These are phyloP conservation scores for Mus spicilegus DNA, from an alignment of 2,113 vertebrate genomes.

Conservation along the genomic window DNA sequence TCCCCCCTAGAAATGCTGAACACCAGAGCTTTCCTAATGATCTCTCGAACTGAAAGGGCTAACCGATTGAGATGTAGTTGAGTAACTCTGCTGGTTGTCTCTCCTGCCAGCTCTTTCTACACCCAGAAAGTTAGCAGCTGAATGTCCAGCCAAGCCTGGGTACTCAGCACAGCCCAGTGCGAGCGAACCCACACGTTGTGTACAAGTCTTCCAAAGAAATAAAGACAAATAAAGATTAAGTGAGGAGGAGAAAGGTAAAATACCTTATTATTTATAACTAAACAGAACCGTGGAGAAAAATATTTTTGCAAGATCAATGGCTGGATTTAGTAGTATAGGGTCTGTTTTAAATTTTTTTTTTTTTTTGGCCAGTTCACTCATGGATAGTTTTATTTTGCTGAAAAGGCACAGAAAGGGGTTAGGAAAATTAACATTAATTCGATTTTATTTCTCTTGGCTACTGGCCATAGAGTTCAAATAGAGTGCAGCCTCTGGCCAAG, in stretches of 20 bases:
- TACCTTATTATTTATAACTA: conserved; percentile 60
- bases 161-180: neutral
- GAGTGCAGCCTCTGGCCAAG: conserved; percentile 84
- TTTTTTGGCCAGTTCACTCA: conserved; percentile 78
- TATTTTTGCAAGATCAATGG: conserved; percentile 71
- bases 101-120: neutral
- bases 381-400: conserved; percentile 86
- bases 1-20: conserved; percentile 4
- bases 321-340: conserved; percentile 80
- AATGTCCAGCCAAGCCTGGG: neutral
- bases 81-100: neutral
- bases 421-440: conserved; percentile 89
- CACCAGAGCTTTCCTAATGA: neutral
- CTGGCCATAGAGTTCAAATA: conserved; percentile 86
- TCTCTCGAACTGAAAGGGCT: neutral
- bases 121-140: neutral
- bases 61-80: neutral
- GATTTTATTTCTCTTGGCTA: conserved; percentile 87
- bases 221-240: conserved; percentile 54
- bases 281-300: conserved; percentile 57
- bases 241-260: conserved; percentile 36
- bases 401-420: conserved; percentile 83
- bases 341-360: conserved; percentile 66
- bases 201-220: conserved; percentile 47
- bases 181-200: neutral